A percentile compares a stretch with the other conserved stretches of the same genome.
Conservation (phyloP, 1,140 invertebrate species). For the Drosophila oshimai region DNA sequence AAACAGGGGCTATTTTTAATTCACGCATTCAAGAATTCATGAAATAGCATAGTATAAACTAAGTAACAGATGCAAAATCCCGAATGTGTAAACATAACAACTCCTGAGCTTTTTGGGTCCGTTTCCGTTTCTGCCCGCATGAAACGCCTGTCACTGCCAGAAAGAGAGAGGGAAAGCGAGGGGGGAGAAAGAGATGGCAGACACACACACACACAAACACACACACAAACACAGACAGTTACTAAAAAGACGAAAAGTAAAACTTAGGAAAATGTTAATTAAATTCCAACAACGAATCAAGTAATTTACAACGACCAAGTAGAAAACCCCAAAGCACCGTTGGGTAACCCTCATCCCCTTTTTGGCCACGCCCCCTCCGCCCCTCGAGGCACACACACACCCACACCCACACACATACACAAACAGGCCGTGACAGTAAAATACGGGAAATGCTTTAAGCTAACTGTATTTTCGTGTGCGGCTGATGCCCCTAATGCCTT, state of each 20-base stretch:
- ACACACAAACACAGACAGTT: conserved; percentile 31
- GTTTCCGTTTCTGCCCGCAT: conserved; percentile 41
- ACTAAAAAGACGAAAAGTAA: conserved; percentile 77
- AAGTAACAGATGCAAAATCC: conserved; percentile 13
- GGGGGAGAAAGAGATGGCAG: not conserved
- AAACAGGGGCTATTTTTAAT: too few species aligned
- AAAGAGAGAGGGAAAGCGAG: not conserved
- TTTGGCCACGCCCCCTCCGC: not conserved
- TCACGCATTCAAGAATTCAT: too few species aligned
- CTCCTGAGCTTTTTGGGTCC: conserved; percentile 39
- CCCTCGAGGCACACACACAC: conserved; percentile 9
- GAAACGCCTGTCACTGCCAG: conserved; percentile 34
- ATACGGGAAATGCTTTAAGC: conserved; percentile 78
- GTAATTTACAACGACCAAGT: conserved; percentile 80
- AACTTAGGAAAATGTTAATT: conserved; percentile 81
- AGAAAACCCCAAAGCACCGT: conserved; percentile 75
- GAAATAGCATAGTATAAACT: too few species aligned
- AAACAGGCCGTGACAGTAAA: conserved; percentile 60
- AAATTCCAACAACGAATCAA: conserved; percentile 81
- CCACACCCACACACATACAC: conserved; percentile 8
- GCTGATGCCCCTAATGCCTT: conserved; percentile 65
- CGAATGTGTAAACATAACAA: conserved; percentile 62
- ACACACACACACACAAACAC: conserved; percentile 5
- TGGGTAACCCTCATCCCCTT: conserved; percentile 2
- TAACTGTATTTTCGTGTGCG: conserved; percentile 79